Evolutionary conservation across 2,797 vertebrate genomes (phyloP).

Genomic region (Telmatherina bonti): DNA sequence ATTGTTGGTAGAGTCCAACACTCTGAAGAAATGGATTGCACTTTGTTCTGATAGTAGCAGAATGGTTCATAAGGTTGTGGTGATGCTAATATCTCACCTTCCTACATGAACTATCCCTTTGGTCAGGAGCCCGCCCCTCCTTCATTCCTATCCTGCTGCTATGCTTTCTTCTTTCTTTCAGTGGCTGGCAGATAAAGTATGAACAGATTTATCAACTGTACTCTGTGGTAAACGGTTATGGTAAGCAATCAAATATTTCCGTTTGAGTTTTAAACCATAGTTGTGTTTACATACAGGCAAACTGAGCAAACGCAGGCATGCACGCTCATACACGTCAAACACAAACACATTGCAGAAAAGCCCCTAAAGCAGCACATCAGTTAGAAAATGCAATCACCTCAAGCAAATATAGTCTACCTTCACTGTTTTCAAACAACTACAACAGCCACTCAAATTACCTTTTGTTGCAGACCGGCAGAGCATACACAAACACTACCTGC

Average conservation of each 20-base stretch:
- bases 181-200: slow-evolving; percentile 42
- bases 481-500: slow-evolving; percentile 60
- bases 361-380: slow-evolving; percentile 57
- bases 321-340: not conserved
- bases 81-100: slow-evolving; percentile 56
- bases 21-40: too few species aligned
- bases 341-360: slow-evolving; percentile 30
- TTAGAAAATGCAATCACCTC: slow-evolving; percentile 74
- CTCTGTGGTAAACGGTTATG: slow-evolving; percentile 2
- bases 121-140: not conserved
- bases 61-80: slow-evolving; percentile 66
- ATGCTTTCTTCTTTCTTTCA: slow-evolving; percentile 28
- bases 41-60: slow-evolving; percentile 59
- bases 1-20: too few species aligned
- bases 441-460: slow-evolving; percentile 63
- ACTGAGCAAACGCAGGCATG: not conserved
- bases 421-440: slow-evolving; percentile 62
- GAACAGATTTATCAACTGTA: slow-evolving; percentile 7
- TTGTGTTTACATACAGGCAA: slow-evolving; percentile 16
- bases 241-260: slow-evolving; percentile 17
- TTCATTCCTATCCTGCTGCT: slow-evolving; percentile 53
- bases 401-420: slow-evolving; percentile 68
- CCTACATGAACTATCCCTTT: slow-evolving; percentile 37
- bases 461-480: slow-evolving; percentile 56
- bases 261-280: slow-evolving; percentile 15